Evolutionary conservation across 2,113 vertebrate genomes (phyloP).

Genomic region (Chroicocephalus ridibundus): DNA sequence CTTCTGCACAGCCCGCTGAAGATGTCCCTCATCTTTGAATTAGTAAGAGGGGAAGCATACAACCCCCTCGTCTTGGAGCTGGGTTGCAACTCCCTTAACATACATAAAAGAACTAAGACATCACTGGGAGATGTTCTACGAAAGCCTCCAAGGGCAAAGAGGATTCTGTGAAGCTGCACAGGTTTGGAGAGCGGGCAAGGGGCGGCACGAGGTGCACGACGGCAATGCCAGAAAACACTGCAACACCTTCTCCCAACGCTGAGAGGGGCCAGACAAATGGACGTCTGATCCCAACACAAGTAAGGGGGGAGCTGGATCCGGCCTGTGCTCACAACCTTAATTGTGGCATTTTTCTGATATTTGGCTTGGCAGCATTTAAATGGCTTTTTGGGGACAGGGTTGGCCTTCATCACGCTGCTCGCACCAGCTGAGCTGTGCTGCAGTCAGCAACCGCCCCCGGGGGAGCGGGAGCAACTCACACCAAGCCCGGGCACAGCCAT

Average conservation of each 20-base stretch:
- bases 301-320: fast-evolving
- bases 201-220: fast-evolving
- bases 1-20: neutral
- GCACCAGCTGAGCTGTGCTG: neutral
- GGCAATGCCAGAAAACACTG: no score
- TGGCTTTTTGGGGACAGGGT: neutral
- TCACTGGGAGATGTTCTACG: neutral
- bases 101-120: neutral
- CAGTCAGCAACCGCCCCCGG: neutral
- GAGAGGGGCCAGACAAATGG: neutral
- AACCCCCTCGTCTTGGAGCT: neutral
- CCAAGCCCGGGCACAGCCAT: neutral
- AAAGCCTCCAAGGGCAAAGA: neutral
- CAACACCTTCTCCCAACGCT: neutral
- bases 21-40: neutral
- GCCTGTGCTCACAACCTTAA: neutral
- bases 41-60: neutral
- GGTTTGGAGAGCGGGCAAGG: neutral
- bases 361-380: neutral
- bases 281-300: neutral
- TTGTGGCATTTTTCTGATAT: neutral
- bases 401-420: fast-evolving
- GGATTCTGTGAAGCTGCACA: no score
- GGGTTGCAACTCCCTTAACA: neutral
- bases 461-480: neutral